Percentiles rank a stretch among this genome's conserved stretches.
These are phyloP conservation scores for Phenganax marumi DNA, from an alignment of 92 coral and sea anemone genomes.

Conservation along the genomic window DNA sequence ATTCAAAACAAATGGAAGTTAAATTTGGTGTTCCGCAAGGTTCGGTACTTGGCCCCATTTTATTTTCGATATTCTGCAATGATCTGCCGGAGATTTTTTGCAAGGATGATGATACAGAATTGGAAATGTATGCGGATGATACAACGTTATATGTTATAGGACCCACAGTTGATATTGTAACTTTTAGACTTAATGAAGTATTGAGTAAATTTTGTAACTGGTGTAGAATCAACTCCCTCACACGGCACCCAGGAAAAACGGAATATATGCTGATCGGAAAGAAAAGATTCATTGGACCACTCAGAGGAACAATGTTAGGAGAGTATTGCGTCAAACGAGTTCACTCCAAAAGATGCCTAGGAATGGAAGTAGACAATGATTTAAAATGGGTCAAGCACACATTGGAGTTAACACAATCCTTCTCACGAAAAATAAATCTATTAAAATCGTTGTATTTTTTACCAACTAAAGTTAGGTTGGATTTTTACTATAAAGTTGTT, in stretches of 20 bases:
- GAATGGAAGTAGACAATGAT: conserved; percentile 34
- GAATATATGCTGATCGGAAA: conserved; percentile 34
- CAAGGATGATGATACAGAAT: conserved; percentile 42
- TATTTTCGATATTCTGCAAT: conserved; percentile 50
- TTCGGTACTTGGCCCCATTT: conserved; percentile 42
- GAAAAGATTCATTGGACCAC: conserved; percentile 33
- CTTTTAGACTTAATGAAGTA: conserved; percentile 15
- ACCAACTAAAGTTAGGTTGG: conserved; percentile 29
- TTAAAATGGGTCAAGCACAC: conserved; percentile 26
- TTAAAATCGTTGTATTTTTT: conserved; percentile 38
- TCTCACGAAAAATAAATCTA: conserved; percentile 30
- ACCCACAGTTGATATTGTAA: conserved; percentile 16
- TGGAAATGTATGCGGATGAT: conserved; percentile 52
- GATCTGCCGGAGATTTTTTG: conserved; percentile 43
- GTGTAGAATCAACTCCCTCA: conserved; percentile 23
- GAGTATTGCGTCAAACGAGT: conserved; percentile 32
- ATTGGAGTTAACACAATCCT: conserved; percentile 9
- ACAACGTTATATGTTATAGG: conserved; percentile 34
- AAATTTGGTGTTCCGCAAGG: conserved; percentile 36
- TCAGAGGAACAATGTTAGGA: conserved; percentile 31
- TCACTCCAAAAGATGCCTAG: conserved; percentile 25
- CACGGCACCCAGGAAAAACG: conserved; percentile 36
- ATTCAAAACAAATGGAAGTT: conserved; percentile 30
- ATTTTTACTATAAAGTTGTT: conserved; percentile 47
- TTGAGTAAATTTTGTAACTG: conserved; percentile 14